These are phyloP conservation scores for Trissolcus japonicus DNA, from an alignment of 2,888 invertebrate genomes.

Conservation along the genomic window DNA sequence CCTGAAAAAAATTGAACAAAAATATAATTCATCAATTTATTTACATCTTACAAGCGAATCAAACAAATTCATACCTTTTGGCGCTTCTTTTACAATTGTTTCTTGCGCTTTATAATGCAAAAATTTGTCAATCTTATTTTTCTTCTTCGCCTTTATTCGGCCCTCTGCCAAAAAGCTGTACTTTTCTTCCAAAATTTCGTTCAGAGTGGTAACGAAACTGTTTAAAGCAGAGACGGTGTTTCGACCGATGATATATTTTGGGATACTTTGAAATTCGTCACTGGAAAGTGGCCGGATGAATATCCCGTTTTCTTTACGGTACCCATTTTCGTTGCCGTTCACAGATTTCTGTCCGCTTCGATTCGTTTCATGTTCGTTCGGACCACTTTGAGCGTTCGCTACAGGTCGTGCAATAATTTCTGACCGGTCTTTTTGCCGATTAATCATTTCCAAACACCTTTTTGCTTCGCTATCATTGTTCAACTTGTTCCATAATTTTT, in stretches of 20 bases:
- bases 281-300: background rate
- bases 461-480: too few species aligned
- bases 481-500: too few species aligned
- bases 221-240: slow-evolving; percentile 65
- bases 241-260: slow-evolving; percentile 71
- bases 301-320: background rate
- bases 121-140: slow-evolving; percentile 68
- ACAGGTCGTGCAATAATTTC: background rate
- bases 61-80: slow-evolving; percentile 26
- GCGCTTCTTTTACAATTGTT: slow-evolving; percentile 48
- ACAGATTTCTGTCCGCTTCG: background rate
- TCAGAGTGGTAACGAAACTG: slow-evolving; percentile 63
- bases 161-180: slow-evolving; percentile 67
- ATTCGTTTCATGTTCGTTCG: background rate
- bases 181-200: slow-evolving; percentile 68
- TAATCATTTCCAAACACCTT: background rate
- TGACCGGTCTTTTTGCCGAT: background rate
- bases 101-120: slow-evolving; percentile 67
- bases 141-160: slow-evolving; percentile 67
- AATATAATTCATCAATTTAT: slow-evolving; percentile 4
- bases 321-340: background rate
- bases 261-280: slow-evolving; percentile 66
- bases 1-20: slow-evolving; percentile 61
- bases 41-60: background rate
- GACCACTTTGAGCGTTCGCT: too few species aligned